Percentiles rank a stretch among this genome's conserved stretches.
Evolutionary conservation across 1,140 invertebrate genomes (phyloP).

Genomic region (Drosophila parabipectinata): DNA sequence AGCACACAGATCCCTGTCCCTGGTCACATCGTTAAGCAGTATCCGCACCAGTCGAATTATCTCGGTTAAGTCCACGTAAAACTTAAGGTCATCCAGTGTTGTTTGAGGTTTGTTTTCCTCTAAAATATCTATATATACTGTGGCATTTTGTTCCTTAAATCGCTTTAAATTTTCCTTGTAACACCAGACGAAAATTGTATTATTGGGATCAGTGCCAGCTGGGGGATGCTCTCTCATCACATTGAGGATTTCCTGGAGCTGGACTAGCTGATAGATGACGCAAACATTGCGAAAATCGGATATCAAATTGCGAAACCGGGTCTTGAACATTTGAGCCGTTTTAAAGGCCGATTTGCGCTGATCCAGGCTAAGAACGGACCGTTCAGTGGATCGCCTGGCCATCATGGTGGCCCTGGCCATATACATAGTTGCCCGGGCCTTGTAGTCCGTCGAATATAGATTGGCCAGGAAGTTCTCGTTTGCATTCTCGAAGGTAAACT

Average conservation of each 20-base stretch:
- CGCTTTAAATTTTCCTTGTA: slow-evolving; percentile 40
- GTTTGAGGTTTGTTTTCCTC: slow-evolving; percentile 10
- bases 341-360: slow-evolving; percentile 10
- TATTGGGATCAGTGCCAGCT: slow-evolving; percentile 9
- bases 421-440: neutral
- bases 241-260: slow-evolving; percentile 30
- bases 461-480: neutral
- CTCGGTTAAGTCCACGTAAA: slow-evolving; percentile 44
- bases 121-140: slow-evolving; percentile 44
- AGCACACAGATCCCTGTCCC: slow-evolving; percentile 32
- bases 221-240: slow-evolving; percentile 25
- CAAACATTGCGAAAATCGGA: slow-evolving; percentile 20
- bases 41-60: slow-evolving; percentile 32
- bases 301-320: slow-evolving; percentile 28
- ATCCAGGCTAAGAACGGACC: neutral
- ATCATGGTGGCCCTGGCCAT: neutral
- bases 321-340: slow-evolving; percentile 22
- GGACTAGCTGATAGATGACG: slow-evolving; percentile 34
- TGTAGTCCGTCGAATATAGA: neutral
- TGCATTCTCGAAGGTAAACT: neutral
- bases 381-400: neutral
- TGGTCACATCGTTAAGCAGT: slow-evolving; percentile 17
- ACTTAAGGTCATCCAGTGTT: slow-evolving; percentile 44
- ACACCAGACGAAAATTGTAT: slow-evolving; percentile 53
- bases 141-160: slow-evolving; percentile 22